Evolutionary conservation across 2,888 invertebrate genomes (phyloP).

Genomic region (Rhaphigaster nebulosa): DNA sequence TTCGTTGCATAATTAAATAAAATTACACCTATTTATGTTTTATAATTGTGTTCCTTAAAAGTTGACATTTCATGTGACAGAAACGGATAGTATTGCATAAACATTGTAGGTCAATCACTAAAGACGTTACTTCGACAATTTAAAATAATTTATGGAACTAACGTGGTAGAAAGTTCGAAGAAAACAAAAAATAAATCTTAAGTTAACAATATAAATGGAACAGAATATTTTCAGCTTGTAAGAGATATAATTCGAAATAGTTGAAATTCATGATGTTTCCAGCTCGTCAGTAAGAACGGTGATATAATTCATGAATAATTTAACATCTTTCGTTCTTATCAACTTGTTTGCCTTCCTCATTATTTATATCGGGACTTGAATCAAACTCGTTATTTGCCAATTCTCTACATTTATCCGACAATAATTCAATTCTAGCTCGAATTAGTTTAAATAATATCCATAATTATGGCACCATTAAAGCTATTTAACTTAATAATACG

Average conservation of each 20-base stretch:
- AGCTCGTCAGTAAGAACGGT: neutral
- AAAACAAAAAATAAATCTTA: neutral
- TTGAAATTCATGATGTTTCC: neutral
- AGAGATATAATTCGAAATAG: neutral
- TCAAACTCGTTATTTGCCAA: neutral
- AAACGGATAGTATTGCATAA: too few relatives aligned
- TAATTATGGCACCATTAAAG: too few relatives aligned
- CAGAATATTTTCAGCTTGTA: neutral
- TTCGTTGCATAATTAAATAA: too few relatives aligned
- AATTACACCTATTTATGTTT: too few relatives aligned
- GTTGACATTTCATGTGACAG: too few relatives aligned
- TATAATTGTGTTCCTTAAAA: too few relatives aligned
- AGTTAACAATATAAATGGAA: neutral
- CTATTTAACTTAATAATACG: neutral
- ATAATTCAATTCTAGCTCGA: neutral
- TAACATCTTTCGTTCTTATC: neutral
- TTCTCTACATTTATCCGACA: neutral
- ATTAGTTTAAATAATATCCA: too few relatives aligned
- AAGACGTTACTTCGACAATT: too few relatives aligned
- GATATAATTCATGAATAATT: constrained; percentile 12
- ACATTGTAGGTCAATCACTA: too few relatives aligned
- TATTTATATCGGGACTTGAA: constrained; percentile 3
- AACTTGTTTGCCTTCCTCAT: neutral
- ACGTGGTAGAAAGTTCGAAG: too few relatives aligned
- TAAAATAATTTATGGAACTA: too few relatives aligned